Evolutionary conservation across 30 jellyfish, hydroid and myxozoan species (phyloP).

Genomic region (Pelagia noctiluca): DNA sequence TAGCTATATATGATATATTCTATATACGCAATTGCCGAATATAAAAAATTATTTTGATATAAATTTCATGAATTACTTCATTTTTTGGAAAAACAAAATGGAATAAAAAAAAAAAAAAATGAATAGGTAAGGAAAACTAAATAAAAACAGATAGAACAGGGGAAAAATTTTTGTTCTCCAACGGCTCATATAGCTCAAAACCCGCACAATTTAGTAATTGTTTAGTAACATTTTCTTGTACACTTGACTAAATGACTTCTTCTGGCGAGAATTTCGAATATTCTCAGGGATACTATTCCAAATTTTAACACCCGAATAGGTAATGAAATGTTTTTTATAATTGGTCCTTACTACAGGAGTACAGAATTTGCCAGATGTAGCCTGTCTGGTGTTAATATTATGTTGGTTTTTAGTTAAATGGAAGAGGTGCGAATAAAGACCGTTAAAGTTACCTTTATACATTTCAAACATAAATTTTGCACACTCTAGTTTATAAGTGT

Average conservation of each 20-base stretch:
- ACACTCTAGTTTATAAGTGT: slow-evolving; percentile 42
- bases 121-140: slow-evolving; percentile 10
- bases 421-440: slow-evolving; percentile 21
- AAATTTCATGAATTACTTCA: too few species aligned
- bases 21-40: too few species aligned
- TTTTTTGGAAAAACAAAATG: too few species aligned
- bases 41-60: too few species aligned
- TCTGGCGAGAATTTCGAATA: slow-evolving; percentile 8
- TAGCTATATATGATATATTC: too few species aligned
- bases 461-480: slow-evolving; percentile 37
- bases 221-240: slow-evolving; percentile 7
- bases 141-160: slow-evolving; percentile 5
- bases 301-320: background rate
- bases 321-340: background rate
- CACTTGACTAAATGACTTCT: background rate
- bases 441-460: slow-evolving; percentile 24
- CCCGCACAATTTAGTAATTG: background rate
- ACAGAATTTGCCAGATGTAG: slow-evolving; percentile 42
- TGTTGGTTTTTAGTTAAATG: slow-evolving; percentile 16
- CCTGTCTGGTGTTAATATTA: slow-evolving; percentile 36
- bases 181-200: background rate
- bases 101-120: too few species aligned
- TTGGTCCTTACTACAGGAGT: slow-evolving; percentile 21
- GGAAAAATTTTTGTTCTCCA: slow-evolving; percentile 10
- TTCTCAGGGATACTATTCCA: slow-evolving; percentile 9